Percentiles rank a stretch among this genome's conserved stretches.
These are phyloP conservation scores for Acanthornis magna DNA, from an alignment of 2,797 vertebrate species.

Conservation along the genomic window DNA sequence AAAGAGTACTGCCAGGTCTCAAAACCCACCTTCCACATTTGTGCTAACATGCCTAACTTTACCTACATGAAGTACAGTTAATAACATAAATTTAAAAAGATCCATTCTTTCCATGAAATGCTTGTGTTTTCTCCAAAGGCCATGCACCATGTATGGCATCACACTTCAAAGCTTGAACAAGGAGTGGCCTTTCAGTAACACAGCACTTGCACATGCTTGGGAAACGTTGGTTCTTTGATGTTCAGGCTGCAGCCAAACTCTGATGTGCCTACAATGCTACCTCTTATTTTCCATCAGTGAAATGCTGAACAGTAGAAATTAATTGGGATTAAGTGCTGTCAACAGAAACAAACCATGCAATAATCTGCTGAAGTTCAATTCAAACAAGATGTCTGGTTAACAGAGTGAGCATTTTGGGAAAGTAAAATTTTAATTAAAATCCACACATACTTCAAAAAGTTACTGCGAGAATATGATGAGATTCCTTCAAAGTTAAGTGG, in stretches of 20 bases:
- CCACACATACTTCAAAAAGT: not conserved
- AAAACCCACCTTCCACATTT: not conserved
- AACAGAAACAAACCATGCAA: not conserved
- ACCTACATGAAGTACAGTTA: not conserved
- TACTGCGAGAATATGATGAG: not conserved
- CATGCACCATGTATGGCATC: not conserved
- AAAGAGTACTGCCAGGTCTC: not conserved
- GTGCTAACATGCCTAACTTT: not conserved
- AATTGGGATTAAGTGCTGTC: not conserved
- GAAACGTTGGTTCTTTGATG: not conserved
- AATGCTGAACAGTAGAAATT: not conserved
- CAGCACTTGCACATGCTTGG: not conserved
- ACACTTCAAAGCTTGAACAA: slow-evolving; percentile 10
- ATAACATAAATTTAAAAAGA: not conserved
- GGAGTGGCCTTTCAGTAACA: not conserved
- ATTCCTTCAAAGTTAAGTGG: not conserved
- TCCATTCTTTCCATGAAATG: not conserved
- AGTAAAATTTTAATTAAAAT: not conserved
- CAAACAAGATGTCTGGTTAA: not conserved
- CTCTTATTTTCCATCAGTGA: not conserved
- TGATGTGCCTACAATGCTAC: not conserved
- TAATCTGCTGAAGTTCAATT: not conserved
- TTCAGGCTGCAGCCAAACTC: not conserved
- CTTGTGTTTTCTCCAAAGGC: not conserved
- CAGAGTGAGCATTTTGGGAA: not conserved